Conservation (phyloP, 2,888 invertebrate genomes). For the Stenoptilia bipunctidactyla region DNA sequence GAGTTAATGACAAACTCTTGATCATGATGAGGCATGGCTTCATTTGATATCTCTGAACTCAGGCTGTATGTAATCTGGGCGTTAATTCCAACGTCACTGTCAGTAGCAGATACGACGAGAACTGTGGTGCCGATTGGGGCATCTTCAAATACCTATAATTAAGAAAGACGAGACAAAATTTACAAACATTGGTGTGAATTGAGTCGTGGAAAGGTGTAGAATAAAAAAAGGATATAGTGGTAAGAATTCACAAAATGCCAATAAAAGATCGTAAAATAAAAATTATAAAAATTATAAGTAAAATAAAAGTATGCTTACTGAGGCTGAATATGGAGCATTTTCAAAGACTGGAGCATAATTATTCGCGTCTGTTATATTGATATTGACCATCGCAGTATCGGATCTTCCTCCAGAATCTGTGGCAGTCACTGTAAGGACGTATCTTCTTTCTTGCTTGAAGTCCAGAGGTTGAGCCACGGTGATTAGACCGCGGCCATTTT, state of each 20-base stretch:
- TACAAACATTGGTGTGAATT: no score
- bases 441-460: constrained; percentile 91
- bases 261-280: no score
- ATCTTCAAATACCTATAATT: constrained; percentile 86
- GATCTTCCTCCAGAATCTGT: constrained; percentile 90
- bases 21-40: constrained; percentile 74
- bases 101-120: constrained; percentile 90
- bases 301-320: no score
- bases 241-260: no score
- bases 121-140: constrained; percentile 93
- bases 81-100: constrained; percentile 95
- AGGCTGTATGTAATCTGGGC: constrained; percentile 88
- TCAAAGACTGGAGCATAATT: constrained; percentile 94
- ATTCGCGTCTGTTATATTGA: constrained; percentile 95
- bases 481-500: constrained; percentile 87
- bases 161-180: no score
- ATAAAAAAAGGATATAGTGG: no score
- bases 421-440: constrained; percentile 88
- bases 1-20: constrained; percentile 90
- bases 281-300: no score
- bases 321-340: constrained; percentile 91
- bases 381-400: constrained; percentile 90
- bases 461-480: constrained; percentile 92
- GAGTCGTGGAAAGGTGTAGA: no score
- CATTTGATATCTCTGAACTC: constrained; percentile 70